Evolutionary conservation across 2,113 vertebrate genomes (phyloP), one percentile per base, ranked within the genome.

Genomic region (Euleptes europaea): DNA sequence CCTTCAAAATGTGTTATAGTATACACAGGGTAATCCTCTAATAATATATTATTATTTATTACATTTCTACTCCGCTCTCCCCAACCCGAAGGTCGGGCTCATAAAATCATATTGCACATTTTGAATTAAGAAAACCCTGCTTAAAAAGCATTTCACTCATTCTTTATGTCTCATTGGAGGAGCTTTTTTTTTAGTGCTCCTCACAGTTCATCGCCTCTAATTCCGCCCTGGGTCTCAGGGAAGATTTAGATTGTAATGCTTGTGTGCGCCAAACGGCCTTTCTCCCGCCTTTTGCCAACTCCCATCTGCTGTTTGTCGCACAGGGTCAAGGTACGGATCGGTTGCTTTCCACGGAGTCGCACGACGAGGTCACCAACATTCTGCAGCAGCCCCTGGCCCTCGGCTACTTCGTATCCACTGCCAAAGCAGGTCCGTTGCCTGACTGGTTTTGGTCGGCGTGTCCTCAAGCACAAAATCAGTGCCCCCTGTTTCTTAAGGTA

Each of bases 361-460:
- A 99, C 0, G 99, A 99, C 88, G 99, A 99, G 97, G 97, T 98
- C 86, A 97, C 98, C 63, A 99, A 99, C 96, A 99, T 99, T 93
- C 97, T 99, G 93, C 99, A 99, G 95, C 99, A 99, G 95, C 99
- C 98, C 5, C 94, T 99, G 98, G 99, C 99, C 91, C 97, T 99
- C 47, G 99, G 99, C 88, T 99, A 99, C 95, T 99, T 99, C 86
- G 97, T 99, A 94, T 99, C 98, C 90, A 99, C 99, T 90, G 99
- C 98, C 94, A 99, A 99, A 97, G 98, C 99, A n/a, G 99, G 99
- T 95, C 98, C 98, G 0, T 97, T 99, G 96, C 99, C 99, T 47
- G 98, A 99, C 96, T 99, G 98, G 99, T 99, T 99, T 96, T 99
- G 99, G 98, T 98, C 98, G 10, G 98, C 98, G 79, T 99, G 98